Evolutionary conservation across 2,797 vertebrate genomes (phyloP).

Genomic region (Botia almorhae): DNA sequence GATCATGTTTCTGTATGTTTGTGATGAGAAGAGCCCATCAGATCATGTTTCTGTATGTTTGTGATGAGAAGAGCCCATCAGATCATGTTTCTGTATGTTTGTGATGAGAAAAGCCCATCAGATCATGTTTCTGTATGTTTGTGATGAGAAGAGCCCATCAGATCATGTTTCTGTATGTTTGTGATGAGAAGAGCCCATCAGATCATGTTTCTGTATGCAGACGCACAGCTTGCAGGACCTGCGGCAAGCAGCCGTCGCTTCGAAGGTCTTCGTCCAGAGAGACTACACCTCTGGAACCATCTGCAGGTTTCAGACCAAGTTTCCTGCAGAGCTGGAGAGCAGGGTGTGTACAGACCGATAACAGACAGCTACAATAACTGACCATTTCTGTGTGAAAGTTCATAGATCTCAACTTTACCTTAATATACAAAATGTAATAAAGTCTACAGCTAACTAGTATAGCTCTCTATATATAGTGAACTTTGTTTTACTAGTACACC

Average conservation of each 20-base stretch:
- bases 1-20: no score
- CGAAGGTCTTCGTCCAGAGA: slow-evolving; percentile 93
- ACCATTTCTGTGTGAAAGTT: neutral
- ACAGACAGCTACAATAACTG: neutral
- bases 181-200: neutral
- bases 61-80: no score
- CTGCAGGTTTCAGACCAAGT: slow-evolving; percentile 96
- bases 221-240: slow-evolving; percentile 85
- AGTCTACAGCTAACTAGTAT: neutral
- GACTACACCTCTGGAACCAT: slow-evolving; percentile 94
- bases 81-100: no score
- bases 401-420: no score
- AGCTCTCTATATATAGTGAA: neutral
- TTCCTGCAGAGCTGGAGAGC: slow-evolving; percentile 89
- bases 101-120: no score
- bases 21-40: no score
- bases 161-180: neutral
- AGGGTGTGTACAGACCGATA: slow-evolving; percentile 75
- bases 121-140: no score
- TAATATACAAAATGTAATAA: no score
- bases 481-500: neutral
- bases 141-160: no score
- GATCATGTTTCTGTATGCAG: slow-evolving; percentile 64
- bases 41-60: no score
- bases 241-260: slow-evolving; percentile 86